Evolutionary conservation across 1,140 invertebrate genomes (phyloP).

Genomic region (Coelopa frigida): DNA sequence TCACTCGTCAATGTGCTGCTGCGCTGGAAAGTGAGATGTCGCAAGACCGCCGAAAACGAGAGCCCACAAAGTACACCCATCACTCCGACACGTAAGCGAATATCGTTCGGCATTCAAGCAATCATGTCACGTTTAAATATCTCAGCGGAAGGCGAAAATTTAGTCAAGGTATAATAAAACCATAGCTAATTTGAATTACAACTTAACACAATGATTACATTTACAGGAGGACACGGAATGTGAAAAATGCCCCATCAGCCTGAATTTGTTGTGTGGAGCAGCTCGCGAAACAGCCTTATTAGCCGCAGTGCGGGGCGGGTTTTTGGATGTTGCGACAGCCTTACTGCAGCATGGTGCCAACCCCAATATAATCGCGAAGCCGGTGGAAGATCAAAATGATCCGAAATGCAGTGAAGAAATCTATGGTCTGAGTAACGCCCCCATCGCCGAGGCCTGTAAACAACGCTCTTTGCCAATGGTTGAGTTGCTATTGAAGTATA

Average conservation of each 20-base stretch:
- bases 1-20: conserved; percentile 73
- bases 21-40: conserved; percentile 62
- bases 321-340: conserved; percentile 64
- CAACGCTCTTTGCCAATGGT: conserved; percentile 58
- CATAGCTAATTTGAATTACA: conserved; percentile 18
- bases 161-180: conserved; percentile 16
- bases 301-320: conserved; percentile 68
- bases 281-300: conserved; percentile 65
- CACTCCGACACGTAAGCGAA: conserved; percentile 58
- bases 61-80: conserved; percentile 26
- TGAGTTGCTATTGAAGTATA: conserved; percentile 61
- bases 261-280: conserved; percentile 65
- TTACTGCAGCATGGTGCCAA: conserved; percentile 68
- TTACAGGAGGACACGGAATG: conserved; percentile 47
- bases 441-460: conserved; percentile 67
- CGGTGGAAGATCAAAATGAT: conserved; percentile 46
- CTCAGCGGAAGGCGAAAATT: conserved; percentile 27
- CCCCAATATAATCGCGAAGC: conserved; percentile 57
- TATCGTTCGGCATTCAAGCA: conserved; percentile 80
- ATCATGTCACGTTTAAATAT: conserved; percentile 76
- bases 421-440: conserved; percentile 47
- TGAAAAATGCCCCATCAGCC: conserved; percentile 60
- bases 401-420: conserved; percentile 44
- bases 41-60: conserved; percentile 44
- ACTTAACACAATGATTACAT: not conserved